Evolutionary conservation across 2,113 vertebrate genomes (phyloP).

Genomic region (Sapayoa aenigma): DNA sequence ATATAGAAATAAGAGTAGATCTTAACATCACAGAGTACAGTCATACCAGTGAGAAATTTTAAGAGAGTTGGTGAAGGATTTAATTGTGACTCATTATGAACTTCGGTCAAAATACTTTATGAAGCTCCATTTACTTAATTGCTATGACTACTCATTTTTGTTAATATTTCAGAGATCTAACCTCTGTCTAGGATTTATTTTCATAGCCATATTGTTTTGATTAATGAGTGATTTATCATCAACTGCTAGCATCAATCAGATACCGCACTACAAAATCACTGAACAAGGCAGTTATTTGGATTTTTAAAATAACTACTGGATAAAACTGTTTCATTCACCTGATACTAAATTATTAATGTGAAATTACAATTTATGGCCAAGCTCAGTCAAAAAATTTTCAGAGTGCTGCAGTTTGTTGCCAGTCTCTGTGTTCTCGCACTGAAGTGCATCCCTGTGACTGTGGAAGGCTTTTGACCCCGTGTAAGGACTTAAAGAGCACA

Average conservation of each 20-base stretch:
- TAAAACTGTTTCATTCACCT: not conserved
- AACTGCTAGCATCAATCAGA: not conserved
- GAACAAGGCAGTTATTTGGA: not conserved
- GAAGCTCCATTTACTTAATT: not conserved
- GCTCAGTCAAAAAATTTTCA: not conserved
- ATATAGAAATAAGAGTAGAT: not conserved
- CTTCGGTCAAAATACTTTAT: not conserved
- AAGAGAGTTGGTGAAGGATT: not conserved
- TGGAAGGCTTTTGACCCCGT: not conserved
- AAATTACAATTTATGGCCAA: not conserved
- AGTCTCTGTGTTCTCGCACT: not conserved
- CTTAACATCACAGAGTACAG: not conserved
- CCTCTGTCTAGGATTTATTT: not conserved
- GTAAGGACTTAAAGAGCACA: not conserved
- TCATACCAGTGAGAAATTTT: not conserved
- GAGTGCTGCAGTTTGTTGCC: not conserved
- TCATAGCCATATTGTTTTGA: not conserved
- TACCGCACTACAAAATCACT: not conserved
- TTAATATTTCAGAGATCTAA: not conserved
- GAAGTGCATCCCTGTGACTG: fast-evolving
- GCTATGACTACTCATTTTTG: not conserved
- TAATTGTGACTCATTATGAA: not conserved
- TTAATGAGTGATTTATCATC: not conserved
- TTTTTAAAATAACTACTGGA: not conserved
- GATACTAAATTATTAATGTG: not conserved